These are phyloP conservation scores for Paedocypris micromegethes DNA, from an alignment of 2,797 vertebrate species.

Conservation along the genomic window DNA sequence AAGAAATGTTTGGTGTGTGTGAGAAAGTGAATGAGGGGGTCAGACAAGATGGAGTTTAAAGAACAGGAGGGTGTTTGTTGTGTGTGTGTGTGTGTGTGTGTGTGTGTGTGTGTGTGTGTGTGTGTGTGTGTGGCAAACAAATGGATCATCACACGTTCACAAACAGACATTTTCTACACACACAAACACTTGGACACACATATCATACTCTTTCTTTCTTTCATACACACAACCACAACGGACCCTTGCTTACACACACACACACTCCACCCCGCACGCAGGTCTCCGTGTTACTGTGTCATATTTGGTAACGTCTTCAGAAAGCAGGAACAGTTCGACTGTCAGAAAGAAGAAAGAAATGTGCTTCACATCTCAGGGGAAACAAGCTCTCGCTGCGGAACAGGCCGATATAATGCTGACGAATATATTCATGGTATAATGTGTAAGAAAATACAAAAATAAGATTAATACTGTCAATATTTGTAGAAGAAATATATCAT, in stretches of 20 bases:
- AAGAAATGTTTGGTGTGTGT: not conserved
- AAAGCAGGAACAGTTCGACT: conserved; percentile 80
- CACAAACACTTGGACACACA: no score
- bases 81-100: no score
- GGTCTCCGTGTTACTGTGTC: conserved; percentile 82
- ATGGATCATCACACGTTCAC: no score
- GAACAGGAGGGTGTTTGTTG: not conserved
- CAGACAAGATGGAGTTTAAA: conserved; percentile 54
- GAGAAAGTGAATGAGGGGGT: no score
- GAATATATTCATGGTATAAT: conserved; percentile 95
- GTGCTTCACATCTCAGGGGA: conserved; percentile 85
- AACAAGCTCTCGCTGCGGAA: conserved; percentile 76
- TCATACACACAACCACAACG: no score
- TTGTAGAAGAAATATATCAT: conserved; percentile 97
- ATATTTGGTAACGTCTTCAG: conserved; percentile 89
- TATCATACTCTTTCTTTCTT: no score
- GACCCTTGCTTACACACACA: not conserved
- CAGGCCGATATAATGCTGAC: conserved; percentile 86
- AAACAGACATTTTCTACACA: no score
- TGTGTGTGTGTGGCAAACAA: no score
- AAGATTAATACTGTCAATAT: conserved; percentile 99
- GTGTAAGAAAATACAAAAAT: conserved; percentile 99
- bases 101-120: no score
- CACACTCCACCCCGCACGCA: conserved; percentile 44
- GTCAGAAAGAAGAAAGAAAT: conserved; percentile 81